Evolutionary conservation across 1,140 invertebrate genomes (phyloP).

Genomic region (Spodoptera frugiperda): DNA sequence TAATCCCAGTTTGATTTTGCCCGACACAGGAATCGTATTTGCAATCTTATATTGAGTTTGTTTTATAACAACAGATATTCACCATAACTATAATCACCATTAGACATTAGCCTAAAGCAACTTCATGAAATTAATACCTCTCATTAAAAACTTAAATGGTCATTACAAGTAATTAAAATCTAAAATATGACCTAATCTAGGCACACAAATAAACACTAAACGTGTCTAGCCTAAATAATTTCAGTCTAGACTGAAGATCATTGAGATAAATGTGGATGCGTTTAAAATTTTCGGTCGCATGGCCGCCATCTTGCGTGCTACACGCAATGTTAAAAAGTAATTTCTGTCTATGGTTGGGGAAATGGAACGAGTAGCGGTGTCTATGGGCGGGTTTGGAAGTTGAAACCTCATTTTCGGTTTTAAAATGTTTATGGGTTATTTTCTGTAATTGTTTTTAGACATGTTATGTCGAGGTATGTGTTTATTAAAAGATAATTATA

Average conservation of each 20-base stretch:
- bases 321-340: slow-evolving; percentile 15
- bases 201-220: neutral
- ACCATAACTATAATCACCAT: too few species aligned
- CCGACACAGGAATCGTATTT: too few species aligned
- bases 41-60: too few species aligned
- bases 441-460: neutral
- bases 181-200: neutral
- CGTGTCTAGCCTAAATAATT: slow-evolving; percentile 7
- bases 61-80: too few species aligned
- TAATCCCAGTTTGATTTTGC: too few species aligned
- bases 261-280: neutral
- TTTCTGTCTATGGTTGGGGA: slow-evolving; percentile 8
- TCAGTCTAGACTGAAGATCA: slow-evolving; percentile 4
- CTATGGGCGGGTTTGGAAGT: slow-evolving; percentile 9
- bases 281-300: neutral
- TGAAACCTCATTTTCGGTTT: slow-evolving; percentile 13
- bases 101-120: too few species aligned
- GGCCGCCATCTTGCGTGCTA: slow-evolving; percentile 8
- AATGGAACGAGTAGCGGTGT: slow-evolving; percentile 22
- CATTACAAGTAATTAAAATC: neutral
- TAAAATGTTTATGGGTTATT: neutral
- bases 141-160: too few species aligned
- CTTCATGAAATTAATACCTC: too few species aligned
- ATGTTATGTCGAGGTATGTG: neutral
- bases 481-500: too few species aligned